phyloP scores from a whole-genome alignment of 2,797 vertebrate genomes.

The Zalophus californianus region DNA sequence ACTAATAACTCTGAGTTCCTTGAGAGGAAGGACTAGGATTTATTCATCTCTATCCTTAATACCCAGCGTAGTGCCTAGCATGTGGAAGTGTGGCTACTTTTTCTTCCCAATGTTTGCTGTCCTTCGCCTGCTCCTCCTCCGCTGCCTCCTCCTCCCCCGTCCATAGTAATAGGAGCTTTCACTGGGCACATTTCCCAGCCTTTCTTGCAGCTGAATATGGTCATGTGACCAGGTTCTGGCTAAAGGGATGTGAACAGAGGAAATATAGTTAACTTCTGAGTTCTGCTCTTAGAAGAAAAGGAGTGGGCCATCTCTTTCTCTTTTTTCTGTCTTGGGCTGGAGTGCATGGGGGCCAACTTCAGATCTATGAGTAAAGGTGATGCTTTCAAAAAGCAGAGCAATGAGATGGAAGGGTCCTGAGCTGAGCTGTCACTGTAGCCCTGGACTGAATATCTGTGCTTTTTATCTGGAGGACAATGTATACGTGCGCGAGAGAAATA shows the following conservation, averaged over 20 bases:
- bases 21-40: neutral
- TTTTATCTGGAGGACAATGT: neutral
- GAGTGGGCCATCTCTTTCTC: neutral
- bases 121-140: neutral
- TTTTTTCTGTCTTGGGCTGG: neutral
- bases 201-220: neutral
- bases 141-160: neutral
- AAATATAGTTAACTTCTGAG: neutral
- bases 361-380: neutral
- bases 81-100: neutral
- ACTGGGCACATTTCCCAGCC: neutral
- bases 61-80: neutral
- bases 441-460: neutral
- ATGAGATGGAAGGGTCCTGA: neutral
- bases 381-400: neutral
- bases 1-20: neutral
- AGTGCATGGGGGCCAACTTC: neutral
- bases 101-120: neutral
- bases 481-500: neutral
- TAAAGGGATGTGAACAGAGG: neutral
- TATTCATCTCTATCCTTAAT: neutral
- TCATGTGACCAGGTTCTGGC: neutral
- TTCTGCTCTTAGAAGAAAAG: neutral
- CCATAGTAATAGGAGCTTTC: neutral
- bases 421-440: neutral